Conservation (phyloP, 2,888 invertebrate species). For the Stenolophus ochropezus region DNA sequence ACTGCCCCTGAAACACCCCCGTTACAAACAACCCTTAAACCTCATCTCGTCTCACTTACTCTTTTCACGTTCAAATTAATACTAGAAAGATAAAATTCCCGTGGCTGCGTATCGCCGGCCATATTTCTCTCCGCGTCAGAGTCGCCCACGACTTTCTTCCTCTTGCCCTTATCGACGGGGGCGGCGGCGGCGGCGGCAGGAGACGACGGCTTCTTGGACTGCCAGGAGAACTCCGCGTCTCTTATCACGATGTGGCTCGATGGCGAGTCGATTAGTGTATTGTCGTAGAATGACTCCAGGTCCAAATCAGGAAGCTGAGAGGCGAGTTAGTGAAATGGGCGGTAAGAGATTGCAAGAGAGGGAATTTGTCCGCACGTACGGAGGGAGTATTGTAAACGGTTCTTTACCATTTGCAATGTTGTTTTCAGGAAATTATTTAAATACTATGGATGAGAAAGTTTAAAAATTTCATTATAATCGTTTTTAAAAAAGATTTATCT, state of each 20-base stretch:
- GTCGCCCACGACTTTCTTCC: conserved; percentile 69
- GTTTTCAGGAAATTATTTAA: neutral
- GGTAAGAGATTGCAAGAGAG: neutral
- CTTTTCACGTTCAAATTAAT: conserved; percentile 72
- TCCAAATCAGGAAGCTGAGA: conserved; percentile 79
- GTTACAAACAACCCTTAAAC: neutral
- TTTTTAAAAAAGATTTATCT: no score
- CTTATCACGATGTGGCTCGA: conserved; percentile 77
- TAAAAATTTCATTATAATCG: no score
- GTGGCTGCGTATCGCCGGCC: conserved; percentile 48
- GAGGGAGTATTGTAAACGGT: neutral
- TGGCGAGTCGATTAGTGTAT: conserved; percentile 71
- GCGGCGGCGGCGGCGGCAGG: neutral
- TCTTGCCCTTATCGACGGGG: conserved; percentile 74
- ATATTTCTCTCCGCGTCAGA: conserved; percentile 62
- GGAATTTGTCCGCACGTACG: neutral
- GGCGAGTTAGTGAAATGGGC: neutral
- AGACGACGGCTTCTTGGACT: conserved; percentile 68
- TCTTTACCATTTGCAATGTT: no score
- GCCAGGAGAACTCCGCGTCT: conserved; percentile 79
- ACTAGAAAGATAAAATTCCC: conserved; percentile 70
- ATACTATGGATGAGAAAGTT: no score
- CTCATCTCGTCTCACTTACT: conserved; percentile 67
- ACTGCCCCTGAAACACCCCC: conserved; percentile 79
- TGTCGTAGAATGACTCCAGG: conserved; percentile 78